A percentile compares a stretch with the other conserved stretches of the same genome.
These are phyloP conservation scores for Eclectus roratus DNA, from an alignment of 2,113 vertebrate species.

Conservation along the genomic window DNA sequence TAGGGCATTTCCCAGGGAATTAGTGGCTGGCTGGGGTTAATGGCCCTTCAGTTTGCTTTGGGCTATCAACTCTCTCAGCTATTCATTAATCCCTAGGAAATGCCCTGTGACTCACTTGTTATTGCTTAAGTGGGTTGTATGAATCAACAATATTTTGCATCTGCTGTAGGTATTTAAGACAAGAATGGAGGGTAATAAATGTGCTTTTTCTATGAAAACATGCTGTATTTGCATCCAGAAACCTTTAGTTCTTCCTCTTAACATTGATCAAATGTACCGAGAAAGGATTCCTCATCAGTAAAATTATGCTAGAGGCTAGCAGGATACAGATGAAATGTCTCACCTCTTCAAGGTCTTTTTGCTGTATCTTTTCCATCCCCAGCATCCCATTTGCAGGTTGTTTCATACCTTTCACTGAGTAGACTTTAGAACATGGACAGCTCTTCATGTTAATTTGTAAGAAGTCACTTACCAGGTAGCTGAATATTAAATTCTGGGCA, in stretches of 20 bases:
- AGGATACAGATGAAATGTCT: not conserved
- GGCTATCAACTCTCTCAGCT: not conserved
- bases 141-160: not conserved
- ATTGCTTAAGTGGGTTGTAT: not conserved
- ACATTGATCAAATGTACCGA: not conserved
- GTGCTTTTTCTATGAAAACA: not conserved
- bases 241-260: not conserved
- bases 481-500: not conserved
- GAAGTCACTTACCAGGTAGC: not conserved
- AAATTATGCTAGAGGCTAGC: not conserved
- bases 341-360: not conserved
- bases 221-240: not conserved
- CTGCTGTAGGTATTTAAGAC: not conserved
- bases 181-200: not conserved
- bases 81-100: constrained; percentile 8
- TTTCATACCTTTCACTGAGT: not conserved
- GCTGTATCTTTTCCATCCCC: not conserved
- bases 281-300: not conserved
- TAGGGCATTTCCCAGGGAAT: constrained; percentile 4
- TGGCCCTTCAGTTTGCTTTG: constrained; percentile 14
- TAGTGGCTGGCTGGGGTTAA: not conserved
- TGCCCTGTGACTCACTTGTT: not conserved
- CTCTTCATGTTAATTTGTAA: not conserved
- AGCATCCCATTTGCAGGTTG: not conserved
- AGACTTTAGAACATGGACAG: not conserved